These are phyloP conservation scores for Xenopus petersii DNA, from an alignment of 2,797 vertebrate genomes.

Conservation along the genomic window DNA sequence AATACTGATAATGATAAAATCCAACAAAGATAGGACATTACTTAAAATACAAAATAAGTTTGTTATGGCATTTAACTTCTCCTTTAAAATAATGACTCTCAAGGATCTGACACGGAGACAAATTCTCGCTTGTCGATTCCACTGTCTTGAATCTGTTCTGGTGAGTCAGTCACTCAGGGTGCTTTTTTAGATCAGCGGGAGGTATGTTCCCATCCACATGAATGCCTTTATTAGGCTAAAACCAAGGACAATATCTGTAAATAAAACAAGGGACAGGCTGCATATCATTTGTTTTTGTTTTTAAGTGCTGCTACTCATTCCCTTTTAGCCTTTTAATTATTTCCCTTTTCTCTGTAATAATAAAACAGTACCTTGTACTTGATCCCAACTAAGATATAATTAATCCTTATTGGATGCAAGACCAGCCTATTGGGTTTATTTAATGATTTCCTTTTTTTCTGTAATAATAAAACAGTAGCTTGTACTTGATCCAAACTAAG, in stretches of 20 bases:
- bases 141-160: constrained; percentile 26
- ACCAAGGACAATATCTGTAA: neutral
- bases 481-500: too few species aligned
- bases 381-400: too few species aligned
- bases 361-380: too few species aligned
- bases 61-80: constrained; percentile 28
- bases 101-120: constrained; percentile 39
- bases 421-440: too few species aligned
- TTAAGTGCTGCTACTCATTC: too few species aligned
- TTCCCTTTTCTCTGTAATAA: too few species aligned
- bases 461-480: too few species aligned
- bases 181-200: constrained; percentile 32
- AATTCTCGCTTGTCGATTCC: constrained; percentile 39
- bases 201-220: constrained; percentile 9
- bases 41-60: constrained; percentile 22
- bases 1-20: neutral
- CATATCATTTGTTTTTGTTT: too few species aligned
- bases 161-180: constrained; percentile 38
- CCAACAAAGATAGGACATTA: constrained; percentile 10
- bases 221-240: constrained; percentile 25
- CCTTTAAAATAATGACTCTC: constrained; percentile 30
- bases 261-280: too few species aligned
- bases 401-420: too few species aligned
- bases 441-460: too few species aligned
- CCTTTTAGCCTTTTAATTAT: too few species aligned